Evolutionary conservation across 2,888 invertebrate species (phyloP).

Genomic region (Arctia plantaginis): DNA sequence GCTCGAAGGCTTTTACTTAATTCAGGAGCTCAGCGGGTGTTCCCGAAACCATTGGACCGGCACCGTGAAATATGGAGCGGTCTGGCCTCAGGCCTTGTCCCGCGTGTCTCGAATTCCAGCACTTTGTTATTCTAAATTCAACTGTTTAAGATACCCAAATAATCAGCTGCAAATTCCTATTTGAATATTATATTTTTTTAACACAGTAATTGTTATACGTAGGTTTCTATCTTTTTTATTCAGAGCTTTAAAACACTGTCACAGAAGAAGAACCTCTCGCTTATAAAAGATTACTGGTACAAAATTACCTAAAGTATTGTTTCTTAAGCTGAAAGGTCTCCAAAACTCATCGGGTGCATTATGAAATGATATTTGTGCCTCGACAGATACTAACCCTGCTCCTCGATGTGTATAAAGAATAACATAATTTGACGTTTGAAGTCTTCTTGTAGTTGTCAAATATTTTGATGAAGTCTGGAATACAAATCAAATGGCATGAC

Average conservation of each 20-base stretch:
- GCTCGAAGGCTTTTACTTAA: slow-evolving; percentile 91
- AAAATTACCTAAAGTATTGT: background rate
- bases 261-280: too few species aligned
- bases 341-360: background rate
- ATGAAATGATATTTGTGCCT: background rate
- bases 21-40: slow-evolving; percentile 91
- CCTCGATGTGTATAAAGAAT: background rate
- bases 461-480: background rate
- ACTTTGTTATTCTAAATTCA: slow-evolving; percentile 62
- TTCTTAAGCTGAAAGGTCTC: background rate
- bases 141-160: slow-evolving; percentile 54
- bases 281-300: background rate
- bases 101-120: slow-evolving; percentile 78
- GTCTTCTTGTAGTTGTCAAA: background rate
- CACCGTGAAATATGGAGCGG: slow-evolving; percentile 84
- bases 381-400: background rate
- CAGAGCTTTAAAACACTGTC: background rate
- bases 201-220: background rate
- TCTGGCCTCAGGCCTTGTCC: slow-evolving; percentile 77
- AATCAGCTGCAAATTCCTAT: slow-evolving; percentile 57
- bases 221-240: background rate
- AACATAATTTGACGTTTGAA: background rate
- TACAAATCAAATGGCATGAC: background rate
- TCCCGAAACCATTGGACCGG: slow-evolving; percentile 81
- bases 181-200: slow-evolving; percentile 4